Percentiles rank a stretch among this genome's conserved stretches.
Conservation (phyloP, 2,113 vertebrate species). For the Dicerorhinus sumatrensis region DNA sequence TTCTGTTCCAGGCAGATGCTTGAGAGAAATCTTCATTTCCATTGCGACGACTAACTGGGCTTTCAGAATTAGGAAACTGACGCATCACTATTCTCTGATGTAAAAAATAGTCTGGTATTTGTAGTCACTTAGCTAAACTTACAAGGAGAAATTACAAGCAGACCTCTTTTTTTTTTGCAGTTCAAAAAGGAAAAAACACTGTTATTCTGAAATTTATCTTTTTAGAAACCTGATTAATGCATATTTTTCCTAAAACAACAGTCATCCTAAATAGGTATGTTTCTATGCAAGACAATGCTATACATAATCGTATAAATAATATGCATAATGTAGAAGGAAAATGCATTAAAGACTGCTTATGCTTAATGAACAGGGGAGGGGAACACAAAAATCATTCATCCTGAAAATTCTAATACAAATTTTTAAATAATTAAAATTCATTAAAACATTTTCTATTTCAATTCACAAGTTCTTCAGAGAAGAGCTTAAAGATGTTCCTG, state of each 20-base stretch:
- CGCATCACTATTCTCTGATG: conserved; percentile 34
- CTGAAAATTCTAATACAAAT: conserved; percentile 72
- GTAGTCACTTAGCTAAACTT: conserved; percentile 47
- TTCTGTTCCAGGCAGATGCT: conserved; percentile 88
- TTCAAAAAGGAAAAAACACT: conserved; percentile 36
- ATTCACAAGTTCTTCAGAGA: conserved; percentile 79
- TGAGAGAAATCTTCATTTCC: conserved; percentile 85
- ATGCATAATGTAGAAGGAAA: neutral
- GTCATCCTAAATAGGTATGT: conserved; percentile 26
- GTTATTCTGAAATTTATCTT: conserved; percentile 46
- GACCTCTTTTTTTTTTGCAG: neutral
- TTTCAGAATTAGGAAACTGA: conserved; percentile 59
- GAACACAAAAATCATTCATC: conserved; percentile 57
- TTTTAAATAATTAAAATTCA: conserved; percentile 75
- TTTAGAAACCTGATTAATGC: neutral
- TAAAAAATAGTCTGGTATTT: conserved; percentile 57
- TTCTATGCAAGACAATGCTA: neutral
- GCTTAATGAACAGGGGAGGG: conserved; percentile 32
- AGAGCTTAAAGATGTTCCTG: conserved; percentile 80
- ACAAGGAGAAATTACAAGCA: conserved; percentile 52
- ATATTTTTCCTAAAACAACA: conserved; percentile 42
- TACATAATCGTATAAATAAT: conserved; percentile 33
- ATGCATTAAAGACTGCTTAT: conserved; percentile 40
- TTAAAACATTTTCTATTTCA: conserved; percentile 80
- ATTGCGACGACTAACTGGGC: conserved; percentile 58